Evolutionary conservation across 2,113 vertebrate genomes (phyloP), one percentile per base, ranked within the genome.

Genomic region (Hucho hucho): DNA sequence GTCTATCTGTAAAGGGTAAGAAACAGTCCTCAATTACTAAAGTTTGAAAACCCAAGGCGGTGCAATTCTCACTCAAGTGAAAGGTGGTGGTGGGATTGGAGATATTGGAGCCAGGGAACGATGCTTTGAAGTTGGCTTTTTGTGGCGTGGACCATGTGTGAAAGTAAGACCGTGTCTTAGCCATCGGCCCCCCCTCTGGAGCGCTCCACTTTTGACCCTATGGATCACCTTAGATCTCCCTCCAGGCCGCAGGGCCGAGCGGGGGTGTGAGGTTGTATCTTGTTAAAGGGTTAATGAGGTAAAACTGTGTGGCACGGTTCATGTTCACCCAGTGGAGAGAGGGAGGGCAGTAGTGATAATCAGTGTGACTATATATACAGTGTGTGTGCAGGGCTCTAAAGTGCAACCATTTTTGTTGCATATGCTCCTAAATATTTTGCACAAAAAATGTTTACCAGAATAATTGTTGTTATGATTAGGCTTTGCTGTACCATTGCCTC

Each of bases 181-280:
- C 88, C 89, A 77, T 64, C 85, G 75, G 80, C 86, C 91, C 93
- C 28, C 29, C 93, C 88, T 86, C 91, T 87, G 86, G 93, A 93
- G 88, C 81, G 79, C 81, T 93, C 93, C 87, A 92, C 92, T 91
- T 89, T 92, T 94, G 95, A 95, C 92, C 91, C 92, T 80, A 70
- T 81, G 83, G 86, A 86, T 91, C 83, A 75, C 88, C 92, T 93
- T 90, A 90, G 89, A 91, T 92, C 91, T 93, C 83, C 56, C 29
- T 25, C 88, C 84, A 69, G 18, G 66, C 81, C 83, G 85, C 77
- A 69, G 18, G 69, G 81, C 83, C 75, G 29, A 76, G 14, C 47
- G 53, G 78, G 83, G 82, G 77, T 88, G 65, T 16, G 65, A 88
- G 76, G 67, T 83, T 84, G 80, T 84, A 56, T 87, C 87, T 89